Percentiles rank a stretch among this genome's conserved stretches.
Conservation (phyloP, 2,797 vertebrate genomes). For the Paguma larvata region DNA sequence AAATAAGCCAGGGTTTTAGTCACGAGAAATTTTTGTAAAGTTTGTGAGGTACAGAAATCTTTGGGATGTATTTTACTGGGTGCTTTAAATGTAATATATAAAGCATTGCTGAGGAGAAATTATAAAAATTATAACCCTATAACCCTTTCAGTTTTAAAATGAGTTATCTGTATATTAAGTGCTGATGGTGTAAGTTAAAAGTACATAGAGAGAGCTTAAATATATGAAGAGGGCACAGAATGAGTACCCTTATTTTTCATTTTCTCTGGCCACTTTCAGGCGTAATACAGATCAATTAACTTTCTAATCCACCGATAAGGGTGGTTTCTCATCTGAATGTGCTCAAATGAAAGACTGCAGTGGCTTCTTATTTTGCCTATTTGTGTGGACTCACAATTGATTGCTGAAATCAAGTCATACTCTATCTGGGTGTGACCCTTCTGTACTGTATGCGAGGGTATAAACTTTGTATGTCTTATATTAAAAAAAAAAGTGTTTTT, state of each 20-base stretch:
- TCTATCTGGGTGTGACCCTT: not conserved
- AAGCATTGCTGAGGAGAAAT: conserved; percentile 56
- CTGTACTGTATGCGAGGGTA: not conserved
- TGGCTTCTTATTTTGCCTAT: conserved; percentile 36
- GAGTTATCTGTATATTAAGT: conserved; percentile 73
- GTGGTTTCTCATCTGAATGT: conserved; percentile 58
- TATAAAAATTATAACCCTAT: conserved; percentile 71
- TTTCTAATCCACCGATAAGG: conserved; percentile 72
- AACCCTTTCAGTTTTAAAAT: conserved; percentile 60
- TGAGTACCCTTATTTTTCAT: conserved; percentile 18
- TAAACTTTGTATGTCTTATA: not conserved
- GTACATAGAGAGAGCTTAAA: conserved; percentile 43
- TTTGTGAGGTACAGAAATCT: conserved; percentile 60
- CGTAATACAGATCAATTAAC: conserved; percentile 69
- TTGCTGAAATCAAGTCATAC: not conserved
- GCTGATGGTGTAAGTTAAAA: conserved; percentile 65
- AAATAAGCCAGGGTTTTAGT: not conserved
- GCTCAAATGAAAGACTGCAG: conserved; percentile 66
- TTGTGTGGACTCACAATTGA: conserved; percentile 72
- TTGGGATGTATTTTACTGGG: conserved; percentile 53
- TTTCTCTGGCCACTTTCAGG: conserved; percentile 56
- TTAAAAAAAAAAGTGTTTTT: not conserved
- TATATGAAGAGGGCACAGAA: not conserved
- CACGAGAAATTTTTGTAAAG: conserved; percentile 64
- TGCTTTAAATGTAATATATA: conserved; percentile 62